These are phyloP conservation scores for Apodemus agrarius DNA, from an alignment of 2,797 vertebrate species.

Conservation along the genomic window DNA sequence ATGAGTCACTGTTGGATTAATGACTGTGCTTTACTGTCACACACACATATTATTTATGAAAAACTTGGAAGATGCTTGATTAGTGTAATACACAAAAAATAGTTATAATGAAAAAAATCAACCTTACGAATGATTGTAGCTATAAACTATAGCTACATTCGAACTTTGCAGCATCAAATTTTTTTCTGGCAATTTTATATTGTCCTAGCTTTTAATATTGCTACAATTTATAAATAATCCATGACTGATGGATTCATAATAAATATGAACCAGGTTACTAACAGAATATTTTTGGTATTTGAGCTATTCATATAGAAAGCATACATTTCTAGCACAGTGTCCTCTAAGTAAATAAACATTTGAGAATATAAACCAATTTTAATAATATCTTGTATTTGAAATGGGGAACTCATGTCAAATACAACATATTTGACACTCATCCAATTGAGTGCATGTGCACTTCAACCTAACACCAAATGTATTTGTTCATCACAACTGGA, in stretches of 20 bases:
- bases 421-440: too few relatives aligned
- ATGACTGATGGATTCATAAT: background rate
- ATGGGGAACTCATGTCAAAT: too few relatives aligned
- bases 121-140: slow-evolving; percentile 43
- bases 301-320: background rate
- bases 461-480: background rate
- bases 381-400: slow-evolving; percentile 25
- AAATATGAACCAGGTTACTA: slow-evolving; percentile 43
- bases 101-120: slow-evolving; percentile 43
- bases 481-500: background rate
- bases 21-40: background rate
- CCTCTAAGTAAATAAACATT: background rate
- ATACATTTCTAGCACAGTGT: background rate
- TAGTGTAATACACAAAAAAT: background rate
- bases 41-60: background rate
- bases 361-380: slow-evolving; percentile 26
- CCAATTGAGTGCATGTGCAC: background rate
- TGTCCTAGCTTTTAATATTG: slow-evolving; percentile 24
- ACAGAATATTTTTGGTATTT: slow-evolving; percentile 32
- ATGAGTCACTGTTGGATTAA: background rate
- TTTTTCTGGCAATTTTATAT: slow-evolving; percentile 38
- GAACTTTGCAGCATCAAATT: background rate
- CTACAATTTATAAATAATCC: slow-evolving; percentile 33
- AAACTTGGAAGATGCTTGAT: background rate
- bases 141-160: background rate